Evolutionary conservation across 2,888 invertebrate genomes (phyloP).

Genomic region (Corythucha ciliata): DNA sequence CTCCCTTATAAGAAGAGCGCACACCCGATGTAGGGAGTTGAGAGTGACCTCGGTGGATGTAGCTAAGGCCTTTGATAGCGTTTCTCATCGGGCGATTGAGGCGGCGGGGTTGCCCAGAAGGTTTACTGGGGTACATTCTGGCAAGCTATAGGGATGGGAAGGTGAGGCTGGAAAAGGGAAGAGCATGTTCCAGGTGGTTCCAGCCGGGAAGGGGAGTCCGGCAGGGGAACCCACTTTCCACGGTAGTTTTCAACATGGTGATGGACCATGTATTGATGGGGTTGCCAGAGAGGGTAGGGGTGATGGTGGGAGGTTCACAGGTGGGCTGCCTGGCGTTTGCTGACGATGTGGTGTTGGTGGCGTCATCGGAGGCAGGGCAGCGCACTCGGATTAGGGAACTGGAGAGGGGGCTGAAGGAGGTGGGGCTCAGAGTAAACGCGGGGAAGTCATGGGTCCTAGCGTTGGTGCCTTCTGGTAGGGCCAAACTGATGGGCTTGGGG

Average conservation of each 20-base stretch:
- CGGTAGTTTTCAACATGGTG: conserved; percentile 40
- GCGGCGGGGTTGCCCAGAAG: conserved; percentile 39
- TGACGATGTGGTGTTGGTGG: conserved; percentile 6
- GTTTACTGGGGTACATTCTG: conserved; percentile 38
- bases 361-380: neutral
- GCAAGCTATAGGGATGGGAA: too few relatives aligned
- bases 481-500: neutral
- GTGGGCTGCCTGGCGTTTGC: conserved; percentile 20
- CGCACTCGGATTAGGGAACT: neutral
- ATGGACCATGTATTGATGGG: conserved; percentile 27
- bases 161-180: too few relatives aligned
- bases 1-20: conserved; percentile 31
- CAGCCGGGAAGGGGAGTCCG: conserved; percentile 39
- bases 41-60: conserved; percentile 37
- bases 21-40: neutral
- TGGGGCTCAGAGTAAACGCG: neutral
- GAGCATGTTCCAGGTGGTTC: neutral
- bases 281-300: conserved; percentile 16
- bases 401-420: neutral
- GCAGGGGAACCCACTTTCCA: conserved; percentile 42
- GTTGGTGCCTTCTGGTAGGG: conserved; percentile 25
- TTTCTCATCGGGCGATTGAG: conserved; percentile 36
- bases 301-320: conserved; percentile 22
- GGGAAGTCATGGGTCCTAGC: conserved; percentile 29
- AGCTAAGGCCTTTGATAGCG: conserved; percentile 42